Base-by-base conservation (phyloP, 37 sponge, comb jelly and placozoan genomes). In the Cliona cf. orientalis region DNA sequence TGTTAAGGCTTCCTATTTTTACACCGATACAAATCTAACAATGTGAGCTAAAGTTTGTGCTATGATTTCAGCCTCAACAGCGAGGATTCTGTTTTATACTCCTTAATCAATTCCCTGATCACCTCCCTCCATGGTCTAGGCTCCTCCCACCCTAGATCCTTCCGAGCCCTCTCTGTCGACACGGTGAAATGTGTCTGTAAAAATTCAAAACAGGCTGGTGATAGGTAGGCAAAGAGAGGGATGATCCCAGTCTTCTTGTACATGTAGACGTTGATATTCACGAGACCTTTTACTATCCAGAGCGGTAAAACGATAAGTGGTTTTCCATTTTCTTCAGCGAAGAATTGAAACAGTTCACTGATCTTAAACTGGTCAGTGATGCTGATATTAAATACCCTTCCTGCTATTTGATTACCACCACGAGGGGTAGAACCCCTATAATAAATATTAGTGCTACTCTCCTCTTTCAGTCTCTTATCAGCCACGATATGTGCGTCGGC, bases 71-170 rank as follows among this genome's bases (percentile, higher is more conserved):
- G n/a, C n/a, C n/a, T n/a, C n/a, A n/a, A n/a, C n/a, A n/a, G n/a
- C n/a, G n/a, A n/a, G n/a, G n/a, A n/a, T 17, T 17, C 11, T 17
- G 17, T 19, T 63, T 26, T n/a, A n/a, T 73, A 73, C 29, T 73
- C 53, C 6, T 73, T 21, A 11, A 43, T n/a, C 9, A 46, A 21
- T 23, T 26, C 56, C 53, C 17, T n/a, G 26, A 73, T 26, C n/a
- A 58, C 31, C 19, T 76, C 77, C 35, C 42, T 11, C 77, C 60
- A 58, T 12, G 62, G 7, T 17, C 62, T 41, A 2, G 33, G 41
- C 19, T 57, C 32, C 34, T 21, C 33, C 77, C 77, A 76, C 12
- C 63, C 77, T 29, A 76, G 32, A 11, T 58, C 62, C 61, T 46
- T 57, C 4, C 38, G 12, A 3, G 77, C 77, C 28, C 6, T 31